Evolutionary conservation across 1,140 invertebrate genomes (phyloP), one percentile per base, ranked within the genome.

Genomic region (Acromyrmex echinatior): DNA sequence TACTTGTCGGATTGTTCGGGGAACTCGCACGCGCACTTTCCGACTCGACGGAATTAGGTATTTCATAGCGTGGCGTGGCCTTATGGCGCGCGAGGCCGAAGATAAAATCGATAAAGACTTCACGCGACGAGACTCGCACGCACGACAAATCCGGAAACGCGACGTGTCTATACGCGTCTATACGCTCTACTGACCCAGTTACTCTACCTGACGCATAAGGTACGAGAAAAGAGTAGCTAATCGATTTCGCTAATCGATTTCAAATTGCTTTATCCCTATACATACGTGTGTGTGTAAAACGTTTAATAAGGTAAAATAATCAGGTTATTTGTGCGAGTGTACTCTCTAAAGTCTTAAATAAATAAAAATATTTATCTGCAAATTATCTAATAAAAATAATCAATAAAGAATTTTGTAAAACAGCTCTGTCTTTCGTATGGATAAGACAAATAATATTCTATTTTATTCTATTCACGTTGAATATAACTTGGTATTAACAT

Each of bases 1-100:
- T 95, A 95, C 94, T 95, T 95, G 93, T 95, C 94, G 94, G 94
- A 93, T 95, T 93, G 92, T 95, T 94, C 91, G 62, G 86, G 84
- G 31, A 91, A 81, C 79, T 86, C 78, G 86, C 65, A 87, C 84
- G 62, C 80, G 80, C 45, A 65, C 74, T 45, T 73, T 80, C 25
- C 56, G 31, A 35, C 81, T 82, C 35, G 25, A n/a, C 35, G 73
- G 39, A 92, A 92, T 88, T 88, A 87, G 80, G 78, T 79, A 77
- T 79, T 56, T 58, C 58, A 35, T 53, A 66, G 78, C 25, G 18
- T 65, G 45, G 45, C 73, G 35, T 65, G 31, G 45, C 73, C 18
- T 88, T 80, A 86, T 21, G 39, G 14, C 77, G 35, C 70, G 49
- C 74, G 66, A 88, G 73, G 80, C 90, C 76, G 31, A 35, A 77